These are phyloP conservation scores for Morelia viridis DNA, from an alignment of 2,797 vertebrate genomes.

Conservation along the genomic window DNA sequence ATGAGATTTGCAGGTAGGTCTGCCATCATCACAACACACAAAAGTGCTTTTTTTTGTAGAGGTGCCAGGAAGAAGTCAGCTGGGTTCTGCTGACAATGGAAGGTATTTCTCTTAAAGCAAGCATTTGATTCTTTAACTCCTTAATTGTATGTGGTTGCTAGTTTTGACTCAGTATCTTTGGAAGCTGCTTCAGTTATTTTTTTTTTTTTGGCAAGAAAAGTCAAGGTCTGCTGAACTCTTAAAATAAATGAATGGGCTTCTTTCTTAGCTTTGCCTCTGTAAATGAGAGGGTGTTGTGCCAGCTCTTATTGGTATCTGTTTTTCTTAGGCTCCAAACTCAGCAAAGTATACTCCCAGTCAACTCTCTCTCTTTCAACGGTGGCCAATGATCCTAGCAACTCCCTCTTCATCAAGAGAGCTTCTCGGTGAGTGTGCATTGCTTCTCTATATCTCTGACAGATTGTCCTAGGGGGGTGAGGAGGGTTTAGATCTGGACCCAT, in stretches of 20 bases:
- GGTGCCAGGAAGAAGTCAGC: not conserved
- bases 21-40: not conserved
- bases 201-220: not conserved
- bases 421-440: constrained; percentile 54
- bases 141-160: not conserved
- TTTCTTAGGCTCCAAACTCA: constrained; percentile 80
- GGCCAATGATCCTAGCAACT: constrained; percentile 80
- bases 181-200: not conserved
- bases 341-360: constrained; percentile 90
- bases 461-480: not conserved
- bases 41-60: not conserved
- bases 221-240: not conserved
- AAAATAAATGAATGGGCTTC: not conserved
- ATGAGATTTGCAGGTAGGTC: not conserved
- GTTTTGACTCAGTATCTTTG: not conserved
- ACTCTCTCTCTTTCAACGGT: constrained; percentile 88
- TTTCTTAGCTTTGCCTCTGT: not conserved
- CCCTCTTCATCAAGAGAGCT: constrained; percentile 72
- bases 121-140: not conserved
- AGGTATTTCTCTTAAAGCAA: not conserved
- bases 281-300: not conserved
- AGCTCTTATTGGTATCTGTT: not conserved
- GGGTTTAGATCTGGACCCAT: not conserved
- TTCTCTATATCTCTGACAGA: not conserved
- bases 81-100: not conserved